Conservation (phyloP, 2,797 vertebrate genomes). For the Hybognathus amarus region DNA sequence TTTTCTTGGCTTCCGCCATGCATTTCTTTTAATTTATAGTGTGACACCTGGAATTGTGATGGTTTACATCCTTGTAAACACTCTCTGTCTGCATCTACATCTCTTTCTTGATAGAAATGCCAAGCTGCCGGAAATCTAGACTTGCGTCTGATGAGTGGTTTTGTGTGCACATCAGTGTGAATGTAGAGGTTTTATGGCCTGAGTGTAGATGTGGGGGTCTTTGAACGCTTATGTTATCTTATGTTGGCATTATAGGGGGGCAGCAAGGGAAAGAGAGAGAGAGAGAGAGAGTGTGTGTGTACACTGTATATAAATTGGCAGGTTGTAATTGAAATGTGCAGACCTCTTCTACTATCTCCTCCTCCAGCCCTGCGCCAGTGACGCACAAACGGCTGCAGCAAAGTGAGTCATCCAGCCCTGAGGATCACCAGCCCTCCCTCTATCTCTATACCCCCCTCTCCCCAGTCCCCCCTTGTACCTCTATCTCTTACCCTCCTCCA, state of each 20-base stretch:
- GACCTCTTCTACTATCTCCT: constrained; percentile 87
- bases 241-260: constrained; percentile 45
- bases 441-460: constrained; percentile 69
- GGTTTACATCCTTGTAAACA: constrained; percentile 10
- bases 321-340: constrained; percentile 88
- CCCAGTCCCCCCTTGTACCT: constrained; percentile 49
- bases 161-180: not conserved
- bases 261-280: constrained; percentile 1
- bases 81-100: constrained; percentile 19
- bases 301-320: constrained; percentile 86
- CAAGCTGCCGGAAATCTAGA: constrained; percentile 3
- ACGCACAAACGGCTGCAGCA: constrained; percentile 85
- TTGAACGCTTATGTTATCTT: constrained; percentile 53
- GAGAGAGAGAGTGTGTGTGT: constrained; percentile 67
- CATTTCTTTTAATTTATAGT: constrained; percentile 17
- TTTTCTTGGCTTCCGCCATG: not conserved
- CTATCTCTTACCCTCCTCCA: constrained; percentile 68
- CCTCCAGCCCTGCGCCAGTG: constrained; percentile 84
- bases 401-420: constrained; percentile 86
- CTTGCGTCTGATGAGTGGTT: constrained; percentile 31
- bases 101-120: constrained; percentile 15
- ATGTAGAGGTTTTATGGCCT: constrained; percentile 45
- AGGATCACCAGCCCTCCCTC: constrained; percentile 85
- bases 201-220: constrained; percentile 49
- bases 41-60: constrained; percentile 18